phyloP scores from a whole-genome alignment of 2,888 invertebrate genomes.

The Meteorus cinctellus region DNA sequence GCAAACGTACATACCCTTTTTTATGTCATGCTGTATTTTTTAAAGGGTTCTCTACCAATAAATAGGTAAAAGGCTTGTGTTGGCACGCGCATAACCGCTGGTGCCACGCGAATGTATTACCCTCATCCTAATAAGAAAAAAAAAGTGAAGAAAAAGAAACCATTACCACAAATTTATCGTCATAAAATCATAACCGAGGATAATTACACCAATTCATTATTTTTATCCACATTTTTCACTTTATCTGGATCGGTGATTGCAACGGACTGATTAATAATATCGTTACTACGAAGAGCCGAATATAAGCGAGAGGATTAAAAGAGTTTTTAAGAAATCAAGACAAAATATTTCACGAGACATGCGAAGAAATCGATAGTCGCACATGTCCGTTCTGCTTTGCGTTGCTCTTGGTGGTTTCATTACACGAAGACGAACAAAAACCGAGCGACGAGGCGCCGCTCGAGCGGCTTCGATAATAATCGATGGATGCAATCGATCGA shows the following conservation, averaged over 20 bases:
- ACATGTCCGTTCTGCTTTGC: neutral
- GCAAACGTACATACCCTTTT: slow-evolving; percentile 57
- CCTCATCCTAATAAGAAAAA: neutral
- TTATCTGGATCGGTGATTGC: neutral
- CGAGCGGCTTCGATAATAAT: slow-evolving; percentile 51
- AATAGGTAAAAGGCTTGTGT: slow-evolving; percentile 43
- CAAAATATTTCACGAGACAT: slow-evolving; percentile 6
- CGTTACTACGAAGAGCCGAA: neutral
- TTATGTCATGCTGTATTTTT: slow-evolving; percentile 64
- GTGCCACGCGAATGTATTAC: neutral
- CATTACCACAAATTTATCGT: neutral
- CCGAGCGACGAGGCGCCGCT: slow-evolving; percentile 31
- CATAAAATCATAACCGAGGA: neutral
- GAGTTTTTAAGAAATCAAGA: neutral
- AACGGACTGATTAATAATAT: neutral
- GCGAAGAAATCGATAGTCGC: neutral
- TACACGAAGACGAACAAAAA: neutral
- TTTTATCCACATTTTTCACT: neutral
- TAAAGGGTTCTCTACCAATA: slow-evolving; percentile 57
- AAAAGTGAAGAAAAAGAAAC: neutral
- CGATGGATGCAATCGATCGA: slow-evolving; percentile 30
- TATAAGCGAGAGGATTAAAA: neutral
- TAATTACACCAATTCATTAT: too few species aligned
- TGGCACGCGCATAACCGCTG: neutral
- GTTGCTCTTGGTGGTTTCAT: slow-evolving; percentile 7